Base-by-base conservation (phyloP, 1,140 invertebrate species). In the Mesaphorura yosii region DNA sequence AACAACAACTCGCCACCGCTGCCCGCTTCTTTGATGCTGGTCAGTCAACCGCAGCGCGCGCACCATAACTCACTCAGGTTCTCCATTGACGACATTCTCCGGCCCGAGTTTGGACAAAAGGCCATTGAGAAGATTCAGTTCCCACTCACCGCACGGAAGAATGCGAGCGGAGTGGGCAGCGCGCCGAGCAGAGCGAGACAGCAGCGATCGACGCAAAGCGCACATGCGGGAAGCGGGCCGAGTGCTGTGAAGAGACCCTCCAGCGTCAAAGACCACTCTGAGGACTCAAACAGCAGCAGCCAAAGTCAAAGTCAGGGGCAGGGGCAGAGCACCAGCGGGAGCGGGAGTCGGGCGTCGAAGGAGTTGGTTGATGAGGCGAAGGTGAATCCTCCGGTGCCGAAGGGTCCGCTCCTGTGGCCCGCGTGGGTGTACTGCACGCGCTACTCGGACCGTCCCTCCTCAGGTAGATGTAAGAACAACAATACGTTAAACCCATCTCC, bases 401-500 rank as follows among this genome's bases (percentile, higher is more conserved):
- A 50, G 22, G 58, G 54, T n/a, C 58, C 58, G 17, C 51, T 60
- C 3, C 46, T 56, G 15, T 55, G 88, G 84, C 93, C 93, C 0
- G 91, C 92, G 0, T 97, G 93, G 93, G 88, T 97, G 20, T 97
- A 91, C 69, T 96, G 92, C 72, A 96, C 93, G 0, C 77, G 93
- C 70, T 96, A 96, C 70, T 93, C 89, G 48, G 91, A 96, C 72
- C 74, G 92, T 66, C 92, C 93, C 5, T 93, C 88, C 61, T 89
- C 89, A 72, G 92, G 91, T 96, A 75, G 77, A 80, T 74, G 49
- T 34, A 34, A 34, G n/a, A 10, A 34, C 10, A 34, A 34, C 10
- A 34, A 10, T 10, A 10, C 10, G n/a, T n/a, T n/a, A n/a, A n/a
- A n/a, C n/a, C n/a, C n/a, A n/a, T n/a, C n/a, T 41, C 40, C 10